A percentile compares a stretch with the other conserved stretches of the same genome.
These are phyloP conservation scores for Macrochelys suwanniensis DNA, from an alignment of 2,797 vertebrate genomes.

Conservation along the genomic window DNA sequence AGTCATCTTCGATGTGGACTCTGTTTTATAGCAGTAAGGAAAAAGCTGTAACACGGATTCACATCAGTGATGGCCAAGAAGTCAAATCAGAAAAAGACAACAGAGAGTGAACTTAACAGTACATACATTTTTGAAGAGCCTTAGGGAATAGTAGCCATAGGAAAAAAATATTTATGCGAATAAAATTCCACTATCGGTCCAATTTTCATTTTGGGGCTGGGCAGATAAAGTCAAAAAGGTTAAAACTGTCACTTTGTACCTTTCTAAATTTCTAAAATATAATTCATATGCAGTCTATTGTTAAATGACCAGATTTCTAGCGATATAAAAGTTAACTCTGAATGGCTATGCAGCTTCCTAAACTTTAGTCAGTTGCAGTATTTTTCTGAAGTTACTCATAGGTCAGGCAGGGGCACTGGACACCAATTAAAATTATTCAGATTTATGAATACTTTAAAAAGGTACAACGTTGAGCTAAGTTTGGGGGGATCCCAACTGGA, in stretches of 20 bases:
- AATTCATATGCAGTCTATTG: background rate
- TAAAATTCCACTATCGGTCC: background rate
- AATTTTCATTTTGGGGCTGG: background rate
- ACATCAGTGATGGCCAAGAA: fast-evolving
- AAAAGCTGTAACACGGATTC: background rate
- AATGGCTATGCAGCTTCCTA: background rate
- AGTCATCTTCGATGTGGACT: conserved; percentile 26
- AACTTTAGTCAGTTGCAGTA: background rate
- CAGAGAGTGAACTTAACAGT: background rate
- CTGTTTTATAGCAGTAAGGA: background rate
- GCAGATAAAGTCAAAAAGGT: background rate
- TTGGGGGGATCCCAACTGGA: background rate
- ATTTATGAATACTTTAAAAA: background rate
- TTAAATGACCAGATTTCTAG: background rate
- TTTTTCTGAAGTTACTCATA: background rate
- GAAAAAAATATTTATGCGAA: background rate
- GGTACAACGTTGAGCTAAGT: background rate
- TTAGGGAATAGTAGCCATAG: background rate
- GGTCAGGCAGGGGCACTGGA: background rate
- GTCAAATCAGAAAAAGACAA: background rate
- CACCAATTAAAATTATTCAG: background rate
- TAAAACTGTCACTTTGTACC: background rate
- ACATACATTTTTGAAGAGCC: background rate
- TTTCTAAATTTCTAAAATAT: background rate
- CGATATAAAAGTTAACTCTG: background rate